Base-by-base conservation (phyloP, 2,797 vertebrate species). In the Coregonus sp. region DNA sequence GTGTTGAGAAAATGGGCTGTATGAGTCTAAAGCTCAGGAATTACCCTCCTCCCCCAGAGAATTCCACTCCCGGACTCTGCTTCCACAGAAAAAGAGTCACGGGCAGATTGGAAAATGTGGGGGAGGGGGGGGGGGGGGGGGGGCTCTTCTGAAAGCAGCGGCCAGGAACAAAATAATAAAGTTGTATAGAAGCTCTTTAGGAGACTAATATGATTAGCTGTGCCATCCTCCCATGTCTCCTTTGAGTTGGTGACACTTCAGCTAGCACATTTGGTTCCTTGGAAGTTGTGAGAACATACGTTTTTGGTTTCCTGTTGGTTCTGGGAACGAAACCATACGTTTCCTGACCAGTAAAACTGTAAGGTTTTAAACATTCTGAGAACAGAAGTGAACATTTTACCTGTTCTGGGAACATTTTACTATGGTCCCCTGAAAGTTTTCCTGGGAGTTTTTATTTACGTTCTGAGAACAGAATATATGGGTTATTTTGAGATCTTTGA, bases 11-110 rank as follows among this genome's bases (percentile, higher is more conserved):
- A 61, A n/a, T n/a, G n/a, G 54, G n/a, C 56, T 61, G n/a, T 6
- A 61, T 61, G 56, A 61, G 56, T 61, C n/a, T 61, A 61, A 61
- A 20, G 5, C 56, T 61, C 56, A 11, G 56, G 56, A 61, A 61
- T 61, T n/a, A 20, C 56, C n/a, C 56, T 61, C 56, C 56, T 61
- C 56, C 84, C 83, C 80, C 54, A 31, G 84, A 82, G 86, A 82
- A 76, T 68, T 25, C 12, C n/a, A 33, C 65, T 71, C 81, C 54
- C 59, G 15, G 74, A 75, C 65, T 67, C 31, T 14, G 31, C 75
- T 72, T 54, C 75, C 51, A 37, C 18, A 9, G 69, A 31, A 59
- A 33, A 59, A 70, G 7, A 37, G 72, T 73, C 40, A 72, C 70
- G 51, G 52, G 40, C 74, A 69, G 70, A 20, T 61, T 61, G 56